Evolutionary conservation across 1,140 invertebrate species (phyloP).

Genomic region (Diuraphis noxia): DNA sequence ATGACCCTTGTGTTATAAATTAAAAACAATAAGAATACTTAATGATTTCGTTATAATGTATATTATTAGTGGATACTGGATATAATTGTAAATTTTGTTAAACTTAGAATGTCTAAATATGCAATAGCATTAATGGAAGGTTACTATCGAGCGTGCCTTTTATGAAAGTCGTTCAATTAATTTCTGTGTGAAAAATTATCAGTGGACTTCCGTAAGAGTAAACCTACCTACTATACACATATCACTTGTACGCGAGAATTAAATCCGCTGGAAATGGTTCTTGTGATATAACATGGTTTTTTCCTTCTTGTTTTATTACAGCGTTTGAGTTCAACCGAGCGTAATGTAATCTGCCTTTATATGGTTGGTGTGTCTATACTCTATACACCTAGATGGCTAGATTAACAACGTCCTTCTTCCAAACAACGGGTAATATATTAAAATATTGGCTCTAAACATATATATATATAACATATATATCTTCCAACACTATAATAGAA

Average conservation of each 20-base stretch:
- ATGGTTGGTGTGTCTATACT: background rate
- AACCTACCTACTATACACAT: background rate
- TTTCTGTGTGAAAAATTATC: conserved; percentile 29
- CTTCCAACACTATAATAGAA: no score
- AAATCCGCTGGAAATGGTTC: conserved; percentile 47
- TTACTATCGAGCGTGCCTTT: background rate
- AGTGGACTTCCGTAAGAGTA: conserved; percentile 19
- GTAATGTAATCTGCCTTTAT: background rate
- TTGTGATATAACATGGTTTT: conserved; percentile 30
- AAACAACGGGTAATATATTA: background rate
- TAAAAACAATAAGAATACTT: background rate
- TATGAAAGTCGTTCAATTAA: conserved; percentile 24
- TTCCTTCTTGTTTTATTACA: background rate
- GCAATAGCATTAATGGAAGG: background rate
- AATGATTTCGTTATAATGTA: background rate
- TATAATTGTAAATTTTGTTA: background rate
- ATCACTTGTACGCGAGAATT: background rate
- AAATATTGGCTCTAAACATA: background rate
- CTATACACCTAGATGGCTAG: conserved; percentile 1
- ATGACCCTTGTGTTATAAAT: background rate
- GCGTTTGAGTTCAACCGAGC: conserved; percentile 32
- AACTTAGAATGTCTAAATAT: background rate
- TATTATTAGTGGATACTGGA: background rate
- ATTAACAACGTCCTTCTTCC: conserved; percentile 27
- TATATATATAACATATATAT: no score